phyloP scores from a whole-genome alignment of 2,888 invertebrate genomes.

The Aporophyla nigra region DNA sequence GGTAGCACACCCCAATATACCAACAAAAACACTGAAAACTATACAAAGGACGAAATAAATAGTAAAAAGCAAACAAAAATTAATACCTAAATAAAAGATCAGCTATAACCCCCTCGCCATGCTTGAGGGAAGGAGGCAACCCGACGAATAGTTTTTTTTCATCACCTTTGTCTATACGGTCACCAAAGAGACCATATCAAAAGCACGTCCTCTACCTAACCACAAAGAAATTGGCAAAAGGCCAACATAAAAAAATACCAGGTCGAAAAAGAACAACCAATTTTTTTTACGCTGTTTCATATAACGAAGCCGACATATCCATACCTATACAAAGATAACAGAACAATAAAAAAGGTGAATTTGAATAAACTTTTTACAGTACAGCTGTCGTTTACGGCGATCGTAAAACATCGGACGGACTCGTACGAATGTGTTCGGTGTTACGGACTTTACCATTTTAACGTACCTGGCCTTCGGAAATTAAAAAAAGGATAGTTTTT shows the following conservation, averaged over 20 bases:
- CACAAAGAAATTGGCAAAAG: constrained; percentile 23
- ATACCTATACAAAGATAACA: constrained; percentile 45
- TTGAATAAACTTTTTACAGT: constrained; percentile 70
- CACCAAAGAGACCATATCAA: constrained; percentile 16
- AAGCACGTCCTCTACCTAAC: background rate
- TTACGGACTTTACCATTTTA: constrained; percentile 44
- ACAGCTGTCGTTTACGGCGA: constrained; percentile 67
- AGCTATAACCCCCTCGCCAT: no score
- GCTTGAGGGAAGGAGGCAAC: no score
- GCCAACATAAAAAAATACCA: constrained; percentile 7
- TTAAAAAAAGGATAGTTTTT: constrained; percentile 22
- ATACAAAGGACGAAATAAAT: no score
- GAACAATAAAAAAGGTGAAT: constrained; percentile 64
- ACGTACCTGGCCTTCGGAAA: constrained; percentile 36
- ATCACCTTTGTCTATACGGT: background rate
- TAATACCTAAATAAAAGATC: no score
- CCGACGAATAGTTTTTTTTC: background rate
- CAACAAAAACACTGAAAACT: no score
- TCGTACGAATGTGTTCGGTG: constrained; percentile 48
- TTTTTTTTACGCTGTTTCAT: constrained; percentile 34
- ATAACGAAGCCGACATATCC: constrained; percentile 11
- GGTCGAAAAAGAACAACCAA: constrained; percentile 13
- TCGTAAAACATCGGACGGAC: constrained; percentile 64
- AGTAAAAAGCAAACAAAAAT: no score
- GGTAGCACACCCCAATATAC: no score